Evolutionary conservation across 2,888 invertebrate genomes (phyloP).

Genomic region (Vannuccia rotundouncinata): DNA sequence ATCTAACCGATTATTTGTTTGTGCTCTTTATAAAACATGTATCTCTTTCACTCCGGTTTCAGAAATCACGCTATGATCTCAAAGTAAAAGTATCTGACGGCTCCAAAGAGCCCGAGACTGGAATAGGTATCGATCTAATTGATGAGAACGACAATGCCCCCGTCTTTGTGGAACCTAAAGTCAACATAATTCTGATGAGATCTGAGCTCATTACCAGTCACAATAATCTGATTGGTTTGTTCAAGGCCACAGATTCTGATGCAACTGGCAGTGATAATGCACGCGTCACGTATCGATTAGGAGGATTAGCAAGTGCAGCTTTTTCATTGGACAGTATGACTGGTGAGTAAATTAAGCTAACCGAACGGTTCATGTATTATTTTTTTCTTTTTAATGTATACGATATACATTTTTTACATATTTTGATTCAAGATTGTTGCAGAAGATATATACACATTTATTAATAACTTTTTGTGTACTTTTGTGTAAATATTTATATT

Average conservation of each 20-base stretch:
- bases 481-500: too few relatives aligned
- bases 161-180: neutral
- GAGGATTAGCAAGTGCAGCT: neutral
- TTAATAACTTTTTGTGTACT: too few relatives aligned
- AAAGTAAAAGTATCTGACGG: neutral
- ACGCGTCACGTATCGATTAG: neutral
- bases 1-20: too few relatives aligned
- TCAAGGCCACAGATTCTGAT: constrained; percentile 77
- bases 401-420: too few relatives aligned
- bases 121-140: neutral
- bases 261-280: constrained; percentile 74
- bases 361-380: too few relatives aligned
- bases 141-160: neutral
- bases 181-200: neutral
- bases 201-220: neutral
- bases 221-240: constrained; percentile 68
- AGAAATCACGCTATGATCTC: neutral
- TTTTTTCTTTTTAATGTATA: too few relatives aligned
- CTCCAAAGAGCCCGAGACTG: neutral
- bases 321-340: neutral
- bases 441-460: too few relatives aligned
- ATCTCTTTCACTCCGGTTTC: neutral
- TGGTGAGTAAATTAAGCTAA: too few relatives aligned
- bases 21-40: too few relatives aligned
- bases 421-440: too few relatives aligned